A percentile compares a stretch with the other conserved stretches of the same genome.
These are phyloP conservation scores for Hydractinia echinata DNA, from an alignment of 30 jellyfish, hydroid and myxozoan genomes.

Conservation along the genomic window DNA sequence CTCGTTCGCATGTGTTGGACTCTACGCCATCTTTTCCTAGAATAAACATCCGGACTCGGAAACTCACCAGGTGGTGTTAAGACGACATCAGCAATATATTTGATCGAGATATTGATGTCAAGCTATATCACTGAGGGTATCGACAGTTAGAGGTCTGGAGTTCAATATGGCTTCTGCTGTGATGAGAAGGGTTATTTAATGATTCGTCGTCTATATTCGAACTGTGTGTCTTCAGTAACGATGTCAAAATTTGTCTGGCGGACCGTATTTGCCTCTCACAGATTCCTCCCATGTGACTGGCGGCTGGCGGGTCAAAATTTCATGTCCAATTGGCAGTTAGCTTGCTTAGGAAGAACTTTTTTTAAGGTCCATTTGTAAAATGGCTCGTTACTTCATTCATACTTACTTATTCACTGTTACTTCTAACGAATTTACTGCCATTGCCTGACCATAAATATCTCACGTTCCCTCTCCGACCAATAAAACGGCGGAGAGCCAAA, in stretches of 20 bases:
- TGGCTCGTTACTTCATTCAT: too few relatives aligned
- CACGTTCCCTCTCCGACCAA: neutral
- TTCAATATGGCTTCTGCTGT: conserved; percentile 38
- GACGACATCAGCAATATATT: conserved; percentile 14
- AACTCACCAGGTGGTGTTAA: conserved; percentile 29
- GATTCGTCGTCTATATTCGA: conserved; percentile 26
- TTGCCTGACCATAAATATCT: neutral
- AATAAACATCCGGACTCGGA: neutral
- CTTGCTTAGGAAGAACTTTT: too few relatives aligned
- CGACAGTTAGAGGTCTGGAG: conserved; percentile 33
- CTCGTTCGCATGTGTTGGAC: conserved; percentile 30
- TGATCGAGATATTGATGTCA: conserved; percentile 15
- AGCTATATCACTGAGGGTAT: conserved; percentile 19
- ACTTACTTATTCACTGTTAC: neutral
- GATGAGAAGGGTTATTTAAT: conserved; percentile 23
- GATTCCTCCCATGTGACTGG: conserved; percentile 29
- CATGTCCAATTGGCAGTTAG: too few relatives aligned
- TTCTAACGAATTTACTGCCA: neutral
- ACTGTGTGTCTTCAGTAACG: conserved; percentile 26
- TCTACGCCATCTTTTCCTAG: conserved; percentile 19
- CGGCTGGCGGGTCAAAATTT: conserved; percentile 18
- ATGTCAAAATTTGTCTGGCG: conserved; percentile 25
- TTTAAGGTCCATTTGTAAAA: too few relatives aligned
- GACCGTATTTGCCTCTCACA: conserved; percentile 25
- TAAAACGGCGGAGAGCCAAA: neutral